Evolutionary conservation across 2,113 vertebrate species (phyloP).

Genomic region (Callospermophilus lateralis): DNA sequence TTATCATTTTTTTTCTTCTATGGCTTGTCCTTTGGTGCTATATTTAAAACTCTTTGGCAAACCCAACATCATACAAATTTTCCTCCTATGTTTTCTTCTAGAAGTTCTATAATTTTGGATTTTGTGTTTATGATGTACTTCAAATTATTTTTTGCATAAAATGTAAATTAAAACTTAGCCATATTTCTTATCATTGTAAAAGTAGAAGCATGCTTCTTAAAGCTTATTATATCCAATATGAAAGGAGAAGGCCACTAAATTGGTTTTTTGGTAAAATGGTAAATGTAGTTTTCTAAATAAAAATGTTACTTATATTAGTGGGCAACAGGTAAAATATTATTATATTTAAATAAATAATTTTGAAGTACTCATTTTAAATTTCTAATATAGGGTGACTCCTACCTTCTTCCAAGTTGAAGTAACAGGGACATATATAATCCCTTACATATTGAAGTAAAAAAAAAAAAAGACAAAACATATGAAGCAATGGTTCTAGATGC

Average conservation of each 20-base stretch:
- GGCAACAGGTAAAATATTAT: neutral
- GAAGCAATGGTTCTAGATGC: neutral
- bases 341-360: neutral
- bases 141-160: neutral
- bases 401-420: neutral
- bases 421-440: neutral
- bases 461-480: neutral
- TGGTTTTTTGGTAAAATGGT: no score
- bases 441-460: neutral
- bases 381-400: neutral
- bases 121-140: neutral
- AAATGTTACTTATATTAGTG: neutral
- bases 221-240: neutral
- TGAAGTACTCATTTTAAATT: neutral
- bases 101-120: neutral
- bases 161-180: no score
- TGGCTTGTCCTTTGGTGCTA: neutral
- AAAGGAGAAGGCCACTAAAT: neutral
- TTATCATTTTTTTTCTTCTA: neutral
- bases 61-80: neutral
- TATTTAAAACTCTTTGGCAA: neutral
- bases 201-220: neutral
- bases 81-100: neutral
- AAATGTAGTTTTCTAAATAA: neutral
- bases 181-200: neutral